These are phyloP conservation scores for Drosophila ohnishii DNA, from an alignment of 1,140 invertebrate species.

Conservation along the genomic window DNA sequence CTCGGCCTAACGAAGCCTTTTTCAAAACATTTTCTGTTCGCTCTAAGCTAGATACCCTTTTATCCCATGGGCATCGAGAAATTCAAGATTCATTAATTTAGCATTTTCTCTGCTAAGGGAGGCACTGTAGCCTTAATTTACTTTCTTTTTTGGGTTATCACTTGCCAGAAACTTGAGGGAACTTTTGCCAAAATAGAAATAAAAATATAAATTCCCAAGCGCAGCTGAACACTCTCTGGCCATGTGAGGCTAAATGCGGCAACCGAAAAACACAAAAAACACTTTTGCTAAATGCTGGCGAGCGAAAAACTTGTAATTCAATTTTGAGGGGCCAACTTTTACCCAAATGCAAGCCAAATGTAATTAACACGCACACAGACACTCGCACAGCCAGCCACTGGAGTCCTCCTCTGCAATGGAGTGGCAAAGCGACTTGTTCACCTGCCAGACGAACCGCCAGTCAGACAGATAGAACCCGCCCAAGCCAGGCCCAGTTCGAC, in stretches of 20 bases:
- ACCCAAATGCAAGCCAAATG: conserved; percentile 73
- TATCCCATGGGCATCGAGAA: not conserved
- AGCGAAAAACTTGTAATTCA: conserved; percentile 77
- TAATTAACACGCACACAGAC: conserved; percentile 72
- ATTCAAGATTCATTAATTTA: conserved; percentile 11
- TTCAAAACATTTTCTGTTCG: not conserved
- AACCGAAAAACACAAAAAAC: conserved; percentile 43
- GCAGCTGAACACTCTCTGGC: conserved; percentile 8
- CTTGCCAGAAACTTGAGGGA: conserved; percentile 47
- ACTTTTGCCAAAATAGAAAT: conserved; percentile 49
- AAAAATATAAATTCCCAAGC: conserved; percentile 35
- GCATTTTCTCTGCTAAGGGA: conserved; percentile 2
- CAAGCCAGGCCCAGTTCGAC: conserved; percentile 4
- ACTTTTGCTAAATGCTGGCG: conserved; percentile 68
- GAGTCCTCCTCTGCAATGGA: conserved; percentile 31
- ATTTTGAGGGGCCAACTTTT: conserved; percentile 65
- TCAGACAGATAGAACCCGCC: conserved; percentile 13
- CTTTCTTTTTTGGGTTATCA: conserved; percentile 29
- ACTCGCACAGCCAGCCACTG: conserved; percentile 7
- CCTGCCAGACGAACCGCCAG: conserved; percentile 43
- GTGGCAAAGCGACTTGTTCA: conserved; percentile 54
- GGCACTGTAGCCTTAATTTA: conserved; percentile 24
- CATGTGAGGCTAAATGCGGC: conserved; percentile 60
- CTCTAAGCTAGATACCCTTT: not conserved
- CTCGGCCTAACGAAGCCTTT: not conserved